A percentile compares a stretch with the other conserved stretches of the same genome.
Conservation (phyloP, 2,797 vertebrate species). For the Euphonia xanthogaster region DNA sequence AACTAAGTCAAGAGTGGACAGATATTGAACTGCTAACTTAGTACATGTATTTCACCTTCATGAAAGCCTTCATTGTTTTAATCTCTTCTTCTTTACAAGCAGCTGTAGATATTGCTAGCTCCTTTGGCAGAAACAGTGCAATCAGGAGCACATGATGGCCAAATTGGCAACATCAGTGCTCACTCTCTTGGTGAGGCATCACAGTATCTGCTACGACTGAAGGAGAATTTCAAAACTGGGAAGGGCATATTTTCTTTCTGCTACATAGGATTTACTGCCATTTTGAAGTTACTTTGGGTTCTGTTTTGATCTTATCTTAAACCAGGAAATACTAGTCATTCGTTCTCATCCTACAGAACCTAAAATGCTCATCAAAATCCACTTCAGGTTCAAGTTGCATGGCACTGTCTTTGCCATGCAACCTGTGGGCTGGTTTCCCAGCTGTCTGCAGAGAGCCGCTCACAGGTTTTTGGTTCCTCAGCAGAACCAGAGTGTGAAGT, state of each 20-base stretch:
- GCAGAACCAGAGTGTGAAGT: fast-evolving
- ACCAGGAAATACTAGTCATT: background rate
- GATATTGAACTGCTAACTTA: background rate
- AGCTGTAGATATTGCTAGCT: background rate
- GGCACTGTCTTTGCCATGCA: background rate
- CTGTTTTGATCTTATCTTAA: background rate
- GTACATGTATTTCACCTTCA: background rate
- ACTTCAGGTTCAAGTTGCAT: background rate
- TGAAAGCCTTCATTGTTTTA: background rate
- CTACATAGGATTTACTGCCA: background rate
- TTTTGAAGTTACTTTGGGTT: background rate
- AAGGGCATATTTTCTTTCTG: background rate
- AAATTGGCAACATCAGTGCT: background rate
- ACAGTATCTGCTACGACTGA: background rate
- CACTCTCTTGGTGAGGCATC: background rate
- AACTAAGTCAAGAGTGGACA: background rate
- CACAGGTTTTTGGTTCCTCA: fast-evolving
- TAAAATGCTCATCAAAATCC: background rate
- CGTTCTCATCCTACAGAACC: background rate
- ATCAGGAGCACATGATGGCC: background rate
- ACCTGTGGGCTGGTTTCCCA: background rate
- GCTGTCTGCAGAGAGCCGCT: background rate
- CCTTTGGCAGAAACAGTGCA: background rate
- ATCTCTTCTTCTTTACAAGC: background rate
- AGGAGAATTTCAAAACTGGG: background rate